Percentiles rank a stretch among this genome's conserved stretches.
Conservation (phyloP, 2,113 vertebrate genomes). For the Capreolus pygargus region DNA sequence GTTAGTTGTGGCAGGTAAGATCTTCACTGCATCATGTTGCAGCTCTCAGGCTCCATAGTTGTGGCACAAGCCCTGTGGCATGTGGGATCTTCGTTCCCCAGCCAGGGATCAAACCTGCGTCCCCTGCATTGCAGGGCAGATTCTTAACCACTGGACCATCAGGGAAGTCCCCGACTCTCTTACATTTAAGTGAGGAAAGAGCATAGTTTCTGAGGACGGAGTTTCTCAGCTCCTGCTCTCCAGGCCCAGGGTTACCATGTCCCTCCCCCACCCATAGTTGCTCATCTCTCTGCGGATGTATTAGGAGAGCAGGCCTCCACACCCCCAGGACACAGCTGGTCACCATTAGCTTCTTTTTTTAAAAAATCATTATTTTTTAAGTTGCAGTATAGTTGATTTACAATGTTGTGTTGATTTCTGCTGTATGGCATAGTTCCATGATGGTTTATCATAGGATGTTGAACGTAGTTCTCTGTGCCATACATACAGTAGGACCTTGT, state of each 20-base stretch:
- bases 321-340: neutral
- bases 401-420: neutral
- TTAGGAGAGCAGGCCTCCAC: neutral
- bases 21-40: neutral
- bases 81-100: neutral
- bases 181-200: neutral
- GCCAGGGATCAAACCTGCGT: neutral
- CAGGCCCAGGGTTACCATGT: neutral
- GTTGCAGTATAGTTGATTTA: neutral
- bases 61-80: neutral
- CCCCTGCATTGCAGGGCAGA: neutral
- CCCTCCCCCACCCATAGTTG: accelerated
- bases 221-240: neutral
- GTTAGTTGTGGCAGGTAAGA: neutral
- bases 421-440: neutral
- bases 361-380: neutral
- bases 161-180: neutral
- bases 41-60: neutral
- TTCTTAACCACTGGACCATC: neutral
- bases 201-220: neutral
- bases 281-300: neutral
- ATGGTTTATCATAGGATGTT: neutral
- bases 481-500: neutral
- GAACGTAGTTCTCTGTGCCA: neutral
- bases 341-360: neutral